These are phyloP conservation scores for Actinopyga echinites DNA, from an alignment of 53 echinoderm and acorn worm genomes.

Conservation along the genomic window DNA sequence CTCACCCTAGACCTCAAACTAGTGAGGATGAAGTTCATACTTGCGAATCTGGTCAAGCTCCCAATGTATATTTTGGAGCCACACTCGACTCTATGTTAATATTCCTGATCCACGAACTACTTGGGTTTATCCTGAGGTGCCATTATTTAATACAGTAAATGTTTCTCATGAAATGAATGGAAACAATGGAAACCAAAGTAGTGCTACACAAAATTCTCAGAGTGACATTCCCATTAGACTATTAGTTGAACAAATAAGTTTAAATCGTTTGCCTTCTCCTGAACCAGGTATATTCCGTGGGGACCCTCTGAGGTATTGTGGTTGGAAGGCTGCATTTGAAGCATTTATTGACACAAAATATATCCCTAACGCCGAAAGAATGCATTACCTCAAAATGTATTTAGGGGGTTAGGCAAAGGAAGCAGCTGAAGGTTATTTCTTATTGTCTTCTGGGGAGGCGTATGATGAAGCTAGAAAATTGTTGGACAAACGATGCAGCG, in stretches of 20 bases:
- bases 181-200: background rate
- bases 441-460: constrained; percentile 26
- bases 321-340: constrained; percentile 54
- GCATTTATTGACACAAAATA: constrained; percentile 49
- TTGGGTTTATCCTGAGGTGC: no score
- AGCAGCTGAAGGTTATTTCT: constrained; percentile 52
- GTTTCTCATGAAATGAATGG: no score
- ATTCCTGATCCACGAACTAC: no score
- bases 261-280: constrained; percentile 50
- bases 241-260: background rate
- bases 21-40: no score
- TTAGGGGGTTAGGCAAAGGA: constrained; percentile 61
- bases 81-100: no score
- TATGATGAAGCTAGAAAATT: constrained; percentile 33
- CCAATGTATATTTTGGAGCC: no score
- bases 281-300: constrained; percentile 61
- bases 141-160: no score
- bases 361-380: constrained; percentile 36
- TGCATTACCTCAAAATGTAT: constrained; percentile 61
- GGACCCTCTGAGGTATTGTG: constrained; percentile 54
- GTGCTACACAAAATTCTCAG: background rate
- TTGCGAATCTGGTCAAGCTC: no score
- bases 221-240: background rate
- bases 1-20: no score
- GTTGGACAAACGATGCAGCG: constrained; percentile 37